A percentile compares a stretch with the other conserved stretches of the same genome.
phyloP scores from a whole-genome alignment of 2,797 vertebrate species.

The Cercopithecus diana region DNA sequence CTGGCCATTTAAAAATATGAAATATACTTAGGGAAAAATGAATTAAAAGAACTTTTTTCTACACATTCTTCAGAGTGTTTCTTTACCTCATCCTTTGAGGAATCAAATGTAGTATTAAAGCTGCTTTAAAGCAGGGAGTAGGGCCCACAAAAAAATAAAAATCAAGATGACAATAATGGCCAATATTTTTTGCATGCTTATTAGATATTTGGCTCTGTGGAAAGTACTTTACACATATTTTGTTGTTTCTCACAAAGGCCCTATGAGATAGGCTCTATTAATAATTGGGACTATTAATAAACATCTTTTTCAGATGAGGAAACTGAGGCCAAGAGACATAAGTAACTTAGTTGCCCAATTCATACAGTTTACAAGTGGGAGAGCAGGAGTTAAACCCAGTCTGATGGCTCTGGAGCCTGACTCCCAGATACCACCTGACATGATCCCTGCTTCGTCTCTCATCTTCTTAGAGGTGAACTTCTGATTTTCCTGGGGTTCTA shows the following conservation, averaged over 20 bases:
- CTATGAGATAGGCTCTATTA: neutral
- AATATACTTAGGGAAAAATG: neutral
- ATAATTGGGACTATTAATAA: neutral
- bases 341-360: neutral
- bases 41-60: conserved; percentile 42
- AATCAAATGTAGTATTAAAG: conserved; percentile 22
- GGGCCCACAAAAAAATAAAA: neutral
- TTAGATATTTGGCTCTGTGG: neutral
- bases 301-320: conserved; percentile 28
- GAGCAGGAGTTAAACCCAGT: neutral
- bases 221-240: neutral
- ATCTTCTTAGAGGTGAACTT: conserved; percentile 17
- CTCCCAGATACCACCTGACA: neutral
- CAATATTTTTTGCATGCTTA: neutral
- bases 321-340: conserved; percentile 34
- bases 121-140: conserved; percentile 37
- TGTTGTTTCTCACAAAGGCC: neutral
- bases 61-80: neutral
- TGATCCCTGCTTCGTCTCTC: neutral
- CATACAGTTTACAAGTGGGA: neutral
- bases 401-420: neutral
- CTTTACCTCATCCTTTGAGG: conserved; percentile 16
- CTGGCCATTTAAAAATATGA: conserved; percentile 38
- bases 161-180: neutral
- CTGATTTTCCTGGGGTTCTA: neutral